Evolutionary conservation across 2,797 vertebrate species (phyloP).

Genomic region (Euphonia xanthogaster): DNA sequence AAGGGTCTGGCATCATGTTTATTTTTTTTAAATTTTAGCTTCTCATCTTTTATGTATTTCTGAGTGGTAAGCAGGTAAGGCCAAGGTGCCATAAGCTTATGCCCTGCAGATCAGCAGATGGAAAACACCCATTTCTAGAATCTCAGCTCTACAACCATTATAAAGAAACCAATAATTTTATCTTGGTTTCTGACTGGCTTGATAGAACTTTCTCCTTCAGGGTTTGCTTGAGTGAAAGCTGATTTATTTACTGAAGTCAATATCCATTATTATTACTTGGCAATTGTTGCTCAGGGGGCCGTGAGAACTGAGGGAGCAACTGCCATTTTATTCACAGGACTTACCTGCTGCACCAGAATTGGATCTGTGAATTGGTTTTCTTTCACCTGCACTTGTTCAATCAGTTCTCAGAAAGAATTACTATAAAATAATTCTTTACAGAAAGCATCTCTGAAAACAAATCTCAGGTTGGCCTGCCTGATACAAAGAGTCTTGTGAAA

Average conservation of each 20-base stretch:
- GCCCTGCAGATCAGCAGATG: not conserved
- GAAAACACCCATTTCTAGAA: not conserved
- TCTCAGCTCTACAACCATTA: not conserved
- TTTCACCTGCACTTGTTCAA: not conserved
- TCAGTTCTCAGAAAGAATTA: not conserved
- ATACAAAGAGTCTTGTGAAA: not conserved
- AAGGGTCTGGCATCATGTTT: slow-evolving; percentile 4
- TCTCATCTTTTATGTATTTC: not conserved
- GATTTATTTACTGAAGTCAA: not conserved
- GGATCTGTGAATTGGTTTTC: not conserved
- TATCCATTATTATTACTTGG: not conserved
- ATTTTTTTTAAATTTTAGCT: not conserved
- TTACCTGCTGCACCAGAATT: not conserved
- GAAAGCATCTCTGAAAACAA: not conserved
- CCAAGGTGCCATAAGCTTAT: not conserved
- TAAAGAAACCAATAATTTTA: not conserved
- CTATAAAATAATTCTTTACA: not conserved
- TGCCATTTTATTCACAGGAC: not conserved
- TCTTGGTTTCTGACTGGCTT: not conserved
- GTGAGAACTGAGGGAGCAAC: not conserved
- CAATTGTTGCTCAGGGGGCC: not conserved
- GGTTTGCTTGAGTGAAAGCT: not conserved
- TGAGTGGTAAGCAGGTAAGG: not conserved
- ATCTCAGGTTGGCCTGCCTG: not conserved
- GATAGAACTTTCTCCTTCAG: not conserved